These are phyloP conservation scores for Leptodactylus fallax DNA, from an alignment of 2,797 vertebrate species.

Conservation along the genomic window DNA sequence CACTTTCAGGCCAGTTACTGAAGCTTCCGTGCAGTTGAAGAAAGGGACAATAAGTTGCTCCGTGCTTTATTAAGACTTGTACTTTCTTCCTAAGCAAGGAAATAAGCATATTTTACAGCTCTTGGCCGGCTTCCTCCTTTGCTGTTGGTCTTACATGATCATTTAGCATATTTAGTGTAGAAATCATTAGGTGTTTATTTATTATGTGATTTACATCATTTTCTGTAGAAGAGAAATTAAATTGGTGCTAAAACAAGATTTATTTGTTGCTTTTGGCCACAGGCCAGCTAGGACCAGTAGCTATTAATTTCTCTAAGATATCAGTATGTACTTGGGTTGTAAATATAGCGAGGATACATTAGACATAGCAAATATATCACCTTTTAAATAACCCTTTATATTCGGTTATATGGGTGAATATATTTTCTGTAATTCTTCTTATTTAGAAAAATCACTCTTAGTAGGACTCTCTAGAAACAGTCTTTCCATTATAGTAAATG, in stretches of 20 bases:
- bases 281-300: not conserved
- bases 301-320: constrained; percentile 17
- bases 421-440: not conserved
- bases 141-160: not conserved
- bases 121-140: not conserved
- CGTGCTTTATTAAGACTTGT: not conserved
- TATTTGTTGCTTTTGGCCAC: constrained; percentile 4
- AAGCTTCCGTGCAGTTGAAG: constrained; percentile 26
- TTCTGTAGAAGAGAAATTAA: constrained; percentile 1
- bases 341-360: not conserved
- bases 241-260: not conserved
- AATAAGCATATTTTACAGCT: not conserved
- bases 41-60: not conserved
- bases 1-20: constrained; percentile 32
- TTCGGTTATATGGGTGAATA: not conserved
- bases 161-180: constrained; percentile 9
- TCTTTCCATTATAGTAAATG: not conserved
- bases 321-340: not conserved
- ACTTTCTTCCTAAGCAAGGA: not conserved
- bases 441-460: not conserved
- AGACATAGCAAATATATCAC: not conserved
- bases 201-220: constrained; percentile 17
- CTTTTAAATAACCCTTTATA: not conserved
- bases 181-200: not conserved
- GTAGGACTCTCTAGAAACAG: not conserved